Percentiles rank a stretch among this genome's conserved stretches.
Evolutionary conservation across 2,888 invertebrate species (phyloP).

Genomic region (Crocallis elinguaria): DNA sequence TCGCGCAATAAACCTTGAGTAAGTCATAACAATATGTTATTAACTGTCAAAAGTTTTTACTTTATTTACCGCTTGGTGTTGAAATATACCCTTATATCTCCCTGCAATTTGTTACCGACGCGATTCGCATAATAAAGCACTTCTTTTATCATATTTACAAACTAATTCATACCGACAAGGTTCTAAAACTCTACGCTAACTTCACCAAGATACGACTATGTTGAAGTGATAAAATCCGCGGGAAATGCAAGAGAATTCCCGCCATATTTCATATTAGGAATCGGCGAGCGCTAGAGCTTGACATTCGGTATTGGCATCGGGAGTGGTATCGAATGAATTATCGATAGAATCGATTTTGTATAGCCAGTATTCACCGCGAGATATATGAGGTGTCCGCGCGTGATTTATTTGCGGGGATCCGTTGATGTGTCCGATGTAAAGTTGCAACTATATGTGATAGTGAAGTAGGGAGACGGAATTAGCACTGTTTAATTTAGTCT

Average conservation of each 20-base stretch:
- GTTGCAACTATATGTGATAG: conserved; percentile 32
- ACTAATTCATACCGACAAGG: conserved; percentile 17
- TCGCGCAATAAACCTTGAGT: neutral
- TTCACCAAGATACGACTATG: conserved; percentile 27
- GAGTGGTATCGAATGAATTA: conserved; percentile 33
- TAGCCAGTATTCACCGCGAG: conserved; percentile 62
- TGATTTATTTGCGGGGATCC: conserved; percentile 68
- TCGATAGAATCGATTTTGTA: conserved; percentile 40
- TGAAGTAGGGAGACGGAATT: conserved; percentile 41
- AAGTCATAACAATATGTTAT: neutral
- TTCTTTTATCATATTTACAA: conserved; percentile 3
- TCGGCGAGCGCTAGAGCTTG: conserved; percentile 40
- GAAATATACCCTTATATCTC: conserved; percentile 32
- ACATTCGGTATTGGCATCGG: conserved; percentile 51
- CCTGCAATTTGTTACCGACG: conserved; percentile 36
- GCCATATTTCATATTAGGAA: conserved; percentile 47
- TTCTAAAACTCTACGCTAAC: conserved; percentile 13
- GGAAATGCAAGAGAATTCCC: conserved; percentile 35
- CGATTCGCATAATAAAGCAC: conserved; percentile 31
- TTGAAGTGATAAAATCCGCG: conserved; percentile 23
- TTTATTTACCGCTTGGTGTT: conserved; percentile 13
- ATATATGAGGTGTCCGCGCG: conserved; percentile 73
- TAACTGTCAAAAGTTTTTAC: conserved; percentile 9
- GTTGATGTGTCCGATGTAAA: conserved; percentile 33
- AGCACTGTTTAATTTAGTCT: no score